Evolutionary conservation across 2,888 invertebrate genomes (phyloP).

Genomic region (Aromia moschata): DNA sequence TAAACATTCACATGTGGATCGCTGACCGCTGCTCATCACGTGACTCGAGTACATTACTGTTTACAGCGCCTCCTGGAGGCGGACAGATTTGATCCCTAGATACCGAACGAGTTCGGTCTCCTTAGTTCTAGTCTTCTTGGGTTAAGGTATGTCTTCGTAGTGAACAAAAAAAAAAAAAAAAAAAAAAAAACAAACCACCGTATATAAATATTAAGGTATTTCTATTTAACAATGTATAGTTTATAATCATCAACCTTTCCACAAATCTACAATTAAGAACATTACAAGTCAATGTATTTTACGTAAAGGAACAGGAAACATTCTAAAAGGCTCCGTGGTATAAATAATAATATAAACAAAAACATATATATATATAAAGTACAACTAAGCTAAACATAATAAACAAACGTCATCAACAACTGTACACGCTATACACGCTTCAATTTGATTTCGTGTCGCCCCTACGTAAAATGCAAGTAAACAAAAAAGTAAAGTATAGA

Average conservation of each 20-base stretch:
- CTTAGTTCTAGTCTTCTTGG: too few relatives aligned
- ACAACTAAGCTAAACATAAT: constrained; percentile 61
- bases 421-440: constrained; percentile 59
- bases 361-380: constrained; percentile 58
- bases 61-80: too few relatives aligned
- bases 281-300: constrained; percentile 62
- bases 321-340: constrained; percentile 59
- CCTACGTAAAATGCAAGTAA: constrained; percentile 62
- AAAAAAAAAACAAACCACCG: too few relatives aligned
- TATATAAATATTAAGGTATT: constrained; percentile 65
- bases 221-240: constrained; percentile 67
- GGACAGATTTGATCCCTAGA: too few relatives aligned
- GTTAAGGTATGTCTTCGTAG: too few relatives aligned
- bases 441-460: constrained; percentile 58
- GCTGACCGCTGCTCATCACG: too few relatives aligned
- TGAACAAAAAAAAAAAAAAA: too few relatives aligned
- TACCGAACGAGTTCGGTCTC: too few relatives aligned
- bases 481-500: constrained; percentile 44
- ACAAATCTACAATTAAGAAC: constrained; percentile 66
- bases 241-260: constrained; percentile 67
- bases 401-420: constrained; percentile 61
- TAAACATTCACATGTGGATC: too few relatives aligned
- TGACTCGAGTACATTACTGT: too few relatives aligned
- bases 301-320: constrained; percentile 61
- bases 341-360: constrained; percentile 56